These are phyloP conservation scores for Marronus borbonicus DNA, from an alignment of 2,888 invertebrate species.

Conservation along the genomic window DNA sequence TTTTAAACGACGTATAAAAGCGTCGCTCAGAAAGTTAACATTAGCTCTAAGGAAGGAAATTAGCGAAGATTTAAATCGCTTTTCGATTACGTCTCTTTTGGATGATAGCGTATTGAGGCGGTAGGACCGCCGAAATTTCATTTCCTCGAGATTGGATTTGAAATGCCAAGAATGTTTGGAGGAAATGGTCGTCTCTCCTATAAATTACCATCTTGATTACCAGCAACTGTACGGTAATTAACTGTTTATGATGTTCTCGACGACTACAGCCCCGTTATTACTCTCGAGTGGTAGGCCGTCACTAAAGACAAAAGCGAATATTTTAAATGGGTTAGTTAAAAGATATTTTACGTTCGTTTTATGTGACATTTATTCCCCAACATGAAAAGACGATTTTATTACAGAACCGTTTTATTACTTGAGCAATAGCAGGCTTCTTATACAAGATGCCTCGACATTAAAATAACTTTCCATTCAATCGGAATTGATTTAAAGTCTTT, in stretches of 20 bases:
- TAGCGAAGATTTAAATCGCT: not conserved
- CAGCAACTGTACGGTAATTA: constrained; percentile 16
- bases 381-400: constrained; percentile 29
- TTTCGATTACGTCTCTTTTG: not conserved
- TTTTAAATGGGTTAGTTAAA: constrained; percentile 17
- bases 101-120: not conserved
- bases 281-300: not conserved
- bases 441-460: not conserved
- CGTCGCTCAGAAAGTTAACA: constrained; percentile 6
- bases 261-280: not conserved
- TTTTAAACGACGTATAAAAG: constrained; percentile 12
- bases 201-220: constrained; percentile 9
- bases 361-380: constrained; percentile 18
- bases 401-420: constrained; percentile 11
- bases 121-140: not conserved
- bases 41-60: constrained; percentile 4
- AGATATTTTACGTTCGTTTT: constrained; percentile 4
- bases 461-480: too few species aligned
- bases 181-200: not conserved
- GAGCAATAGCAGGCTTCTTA: not conserved
- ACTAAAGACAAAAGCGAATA: constrained; percentile 7
- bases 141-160: not conserved
- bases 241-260: constrained; percentile 30
- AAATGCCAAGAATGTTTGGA: not conserved
- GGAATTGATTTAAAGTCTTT: too few species aligned